phyloP scores from a whole-genome alignment of 2,113 vertebrate species.

The Girardinichthys multiradiatus region DNA sequence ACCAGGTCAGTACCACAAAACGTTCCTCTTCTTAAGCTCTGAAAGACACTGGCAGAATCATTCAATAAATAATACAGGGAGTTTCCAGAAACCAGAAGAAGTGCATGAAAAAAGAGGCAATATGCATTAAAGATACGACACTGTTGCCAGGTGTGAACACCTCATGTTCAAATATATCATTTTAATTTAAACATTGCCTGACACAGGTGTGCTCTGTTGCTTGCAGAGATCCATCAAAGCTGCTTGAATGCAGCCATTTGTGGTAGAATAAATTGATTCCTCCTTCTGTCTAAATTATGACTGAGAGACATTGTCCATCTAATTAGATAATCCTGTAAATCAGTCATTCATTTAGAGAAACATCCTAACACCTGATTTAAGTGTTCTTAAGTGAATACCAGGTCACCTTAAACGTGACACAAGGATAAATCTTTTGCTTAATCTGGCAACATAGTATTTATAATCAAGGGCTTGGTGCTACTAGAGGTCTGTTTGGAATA shows the following conservation, averaged over 20 bases:
- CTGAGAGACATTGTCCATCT: slow-evolving; percentile 53
- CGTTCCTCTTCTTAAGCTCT: slow-evolving; percentile 10
- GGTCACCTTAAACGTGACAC: slow-evolving; percentile 23
- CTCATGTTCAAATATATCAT: too few species aligned
- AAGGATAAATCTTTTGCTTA: background rate
- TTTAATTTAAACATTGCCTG: background rate
- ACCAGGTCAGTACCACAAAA: slow-evolving; percentile 85
- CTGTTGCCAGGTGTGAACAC: too few species aligned
- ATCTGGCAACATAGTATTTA: slow-evolving; percentile 24
- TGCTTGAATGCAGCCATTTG: slow-evolving; percentile 36
- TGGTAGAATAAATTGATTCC: slow-evolving; percentile 48
- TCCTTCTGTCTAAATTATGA: slow-evolving; percentile 54
- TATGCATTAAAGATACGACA: too few species aligned
- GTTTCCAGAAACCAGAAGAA: background rate
- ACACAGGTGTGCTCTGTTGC: background rate
- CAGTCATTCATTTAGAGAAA: slow-evolving; percentile 44
- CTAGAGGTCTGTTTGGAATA: background rate
- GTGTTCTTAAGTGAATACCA: too few species aligned
- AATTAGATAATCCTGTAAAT: slow-evolving; percentile 56
- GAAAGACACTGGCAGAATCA: background rate
- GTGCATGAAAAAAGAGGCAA: too few species aligned
- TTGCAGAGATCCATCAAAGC: too few species aligned
- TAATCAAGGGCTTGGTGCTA: slow-evolving; percentile 22
- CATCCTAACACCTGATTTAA: slow-evolving; percentile 17
- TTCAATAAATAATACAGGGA: background rate